Conservation (phyloP, 2,888 invertebrate genomes). For the Sphaerophoria rueppellii region DNA sequence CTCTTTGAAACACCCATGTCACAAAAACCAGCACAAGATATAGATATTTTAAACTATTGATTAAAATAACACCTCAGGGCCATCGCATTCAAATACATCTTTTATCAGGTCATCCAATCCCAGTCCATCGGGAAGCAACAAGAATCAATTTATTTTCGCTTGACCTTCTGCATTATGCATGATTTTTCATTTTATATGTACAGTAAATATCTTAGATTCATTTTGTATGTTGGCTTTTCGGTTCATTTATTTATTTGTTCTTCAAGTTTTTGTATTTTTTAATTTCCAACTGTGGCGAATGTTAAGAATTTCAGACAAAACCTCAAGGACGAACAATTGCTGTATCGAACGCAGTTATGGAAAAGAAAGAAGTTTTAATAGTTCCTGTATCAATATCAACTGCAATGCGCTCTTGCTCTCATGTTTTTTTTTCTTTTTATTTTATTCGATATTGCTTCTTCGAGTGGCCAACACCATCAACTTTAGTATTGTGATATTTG, state of each 20-base stretch:
- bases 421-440: slow-evolving; percentile 19
- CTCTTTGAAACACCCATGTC: background rate
- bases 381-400: slow-evolving; percentile 12
- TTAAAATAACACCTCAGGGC: slow-evolving; percentile 34
- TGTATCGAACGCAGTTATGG: background rate
- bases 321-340: background rate
- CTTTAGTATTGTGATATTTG: background rate
- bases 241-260: background rate
- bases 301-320: background rate
- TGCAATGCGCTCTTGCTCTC: slow-evolving; percentile 53
- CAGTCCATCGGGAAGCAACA: slow-evolving; percentile 16
- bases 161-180: slow-evolving; percentile 56
- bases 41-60: slow-evolving; percentile 15
- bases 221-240: background rate
- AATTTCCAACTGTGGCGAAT: background rate
- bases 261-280: background rate
- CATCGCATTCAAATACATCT: background rate
- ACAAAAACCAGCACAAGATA: too few relatives aligned
- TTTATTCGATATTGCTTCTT: slow-evolving; percentile 25
- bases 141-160: slow-evolving; percentile 38
- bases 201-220: background rate
- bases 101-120: slow-evolving; percentile 36
- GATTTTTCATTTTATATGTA: background rate
- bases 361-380: background rate
- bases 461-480: slow-evolving; percentile 10